These are phyloP conservation scores for Ceyx margarethae DNA, from an alignment of 2,113 vertebrate genomes.

Conservation along the genomic window DNA sequence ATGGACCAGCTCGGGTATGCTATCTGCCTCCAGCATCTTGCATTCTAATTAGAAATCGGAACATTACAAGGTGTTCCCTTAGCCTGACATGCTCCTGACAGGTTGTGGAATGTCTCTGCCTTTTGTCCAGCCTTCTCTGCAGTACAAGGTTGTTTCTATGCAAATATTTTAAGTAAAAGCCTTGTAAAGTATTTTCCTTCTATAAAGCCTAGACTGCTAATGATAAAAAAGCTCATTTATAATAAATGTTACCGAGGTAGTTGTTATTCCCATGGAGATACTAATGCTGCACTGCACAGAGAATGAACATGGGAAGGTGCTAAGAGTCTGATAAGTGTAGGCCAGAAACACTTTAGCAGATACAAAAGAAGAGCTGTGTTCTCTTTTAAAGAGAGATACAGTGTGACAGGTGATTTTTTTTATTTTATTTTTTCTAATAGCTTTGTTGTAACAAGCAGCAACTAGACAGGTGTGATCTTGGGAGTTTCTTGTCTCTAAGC, in stretches of 20 bases:
- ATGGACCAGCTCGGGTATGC: not conserved
- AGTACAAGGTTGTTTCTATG: not conserved
- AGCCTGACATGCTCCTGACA: not conserved
- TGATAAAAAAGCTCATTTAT: not conserved
- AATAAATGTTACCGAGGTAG: not conserved
- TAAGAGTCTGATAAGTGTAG: not conserved
- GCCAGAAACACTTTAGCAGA: not conserved
- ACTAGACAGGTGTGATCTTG: not conserved
- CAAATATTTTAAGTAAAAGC: not conserved
- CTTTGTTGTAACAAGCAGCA: not conserved
- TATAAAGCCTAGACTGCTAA: not conserved
- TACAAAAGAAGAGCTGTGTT: not conserved
- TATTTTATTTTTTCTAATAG: not conserved
- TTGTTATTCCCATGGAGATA: not conserved
- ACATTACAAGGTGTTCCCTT: not conserved
- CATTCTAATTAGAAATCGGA: constrained; percentile 47
- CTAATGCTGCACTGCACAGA: not conserved
- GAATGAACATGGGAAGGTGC: not conserved
- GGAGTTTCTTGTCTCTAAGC: not conserved
- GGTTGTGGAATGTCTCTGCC: not conserved
- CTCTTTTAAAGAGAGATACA: not conserved
- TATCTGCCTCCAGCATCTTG: not conserved
- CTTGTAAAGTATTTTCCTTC: not conserved
- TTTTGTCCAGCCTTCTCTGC: not conserved
- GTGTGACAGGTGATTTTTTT: not conserved